Evolutionary conservation across 2,797 vertebrate species (phyloP), one percentile per base, ranked within the genome.

Genomic region (Sternotherus odoratus): DNA sequence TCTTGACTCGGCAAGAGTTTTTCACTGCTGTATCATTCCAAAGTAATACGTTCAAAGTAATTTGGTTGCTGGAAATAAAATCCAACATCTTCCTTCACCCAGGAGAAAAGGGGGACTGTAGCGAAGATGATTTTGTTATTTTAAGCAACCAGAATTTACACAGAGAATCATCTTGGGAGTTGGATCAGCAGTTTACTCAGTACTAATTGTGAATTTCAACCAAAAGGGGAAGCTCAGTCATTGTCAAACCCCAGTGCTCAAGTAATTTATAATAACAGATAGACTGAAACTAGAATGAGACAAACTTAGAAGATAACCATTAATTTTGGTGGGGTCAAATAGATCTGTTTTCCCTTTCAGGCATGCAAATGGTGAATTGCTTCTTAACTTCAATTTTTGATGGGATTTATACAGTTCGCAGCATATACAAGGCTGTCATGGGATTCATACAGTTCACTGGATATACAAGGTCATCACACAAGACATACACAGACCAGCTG

Each of bases 181-280:
- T 63, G 90, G 36, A 69, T 56, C 77, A 87, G 12, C 83, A 2
- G 1, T 88, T 91, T 93, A 4, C 91, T 89, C 57, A 66, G 5
- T 5, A 1, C 17, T 94, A 77, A 77, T 50, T 82, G 7, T 49
- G 77, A 84, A 86, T 5, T 93, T 56, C 11, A 92, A 23, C 26
- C 30, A n/a, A 1, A 0, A 84, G 36, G 81, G 77, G 74, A 91
- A 46, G 53, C 49, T n/a, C 5, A 82, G 24, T 74, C 43, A 28
- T 43, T 74, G 66, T 89, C 83, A 89, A 81, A 94, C 72, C 2
- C 3, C 93, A 91, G 87, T 80, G 17, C 17, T 94, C 54, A 93
- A 80, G 82, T 79, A 91, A 85, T 94, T 90, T 86, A 57, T 94
- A 69, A 87, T n/a, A 87, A 30, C 36, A 81, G 36, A 57, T 90